phyloP scores from a whole-genome alignment of 2,797 vertebrate genomes.

The Menidia menidia region DNA sequence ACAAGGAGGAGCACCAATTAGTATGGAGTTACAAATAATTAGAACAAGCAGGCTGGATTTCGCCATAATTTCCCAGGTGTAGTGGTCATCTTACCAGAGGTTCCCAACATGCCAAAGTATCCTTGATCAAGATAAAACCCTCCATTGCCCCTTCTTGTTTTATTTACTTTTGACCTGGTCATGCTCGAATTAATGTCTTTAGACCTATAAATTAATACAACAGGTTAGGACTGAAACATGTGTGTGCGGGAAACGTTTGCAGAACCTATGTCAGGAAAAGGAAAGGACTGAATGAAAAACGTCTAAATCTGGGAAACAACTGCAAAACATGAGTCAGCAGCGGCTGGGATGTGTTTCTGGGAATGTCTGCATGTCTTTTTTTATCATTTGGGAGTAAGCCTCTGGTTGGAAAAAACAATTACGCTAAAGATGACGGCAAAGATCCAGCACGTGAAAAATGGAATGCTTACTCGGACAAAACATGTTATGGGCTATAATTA shows the following conservation, averaged over 20 bases:
- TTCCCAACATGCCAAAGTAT: too few relatives aligned
- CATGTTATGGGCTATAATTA: constrained; percentile 4
- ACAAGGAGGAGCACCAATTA: too few relatives aligned
- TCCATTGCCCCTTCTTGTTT: too few relatives aligned
- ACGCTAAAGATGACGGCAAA: constrained; percentile 30
- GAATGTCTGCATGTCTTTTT: constrained; percentile 53
- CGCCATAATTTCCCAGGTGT: too few relatives aligned
- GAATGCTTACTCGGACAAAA: constrained; percentile 20
- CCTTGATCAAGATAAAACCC: too few relatives aligned
- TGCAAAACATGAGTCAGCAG: constrained; percentile 57
- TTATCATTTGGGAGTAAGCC: constrained; percentile 29
- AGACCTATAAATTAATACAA: constrained; percentile 2
- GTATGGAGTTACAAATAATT: too few relatives aligned
- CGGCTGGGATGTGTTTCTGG: constrained; percentile 46
- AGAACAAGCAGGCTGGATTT: too few relatives aligned
- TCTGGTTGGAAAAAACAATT: constrained; percentile 63
- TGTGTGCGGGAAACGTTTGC: constrained; percentile 2
- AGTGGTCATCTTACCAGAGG: too few relatives aligned
- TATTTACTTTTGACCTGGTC: neutral
- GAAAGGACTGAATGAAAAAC: neutral
- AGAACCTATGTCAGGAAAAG: neutral
- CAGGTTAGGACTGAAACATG: neutral
- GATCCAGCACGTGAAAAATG: constrained; percentile 42
- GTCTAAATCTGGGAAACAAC: neutral
- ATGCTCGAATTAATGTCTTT: constrained; percentile 1